Evolutionary conservation across 2,797 vertebrate genomes (phyloP).

Genomic region (Poecilia wingei): DNA sequence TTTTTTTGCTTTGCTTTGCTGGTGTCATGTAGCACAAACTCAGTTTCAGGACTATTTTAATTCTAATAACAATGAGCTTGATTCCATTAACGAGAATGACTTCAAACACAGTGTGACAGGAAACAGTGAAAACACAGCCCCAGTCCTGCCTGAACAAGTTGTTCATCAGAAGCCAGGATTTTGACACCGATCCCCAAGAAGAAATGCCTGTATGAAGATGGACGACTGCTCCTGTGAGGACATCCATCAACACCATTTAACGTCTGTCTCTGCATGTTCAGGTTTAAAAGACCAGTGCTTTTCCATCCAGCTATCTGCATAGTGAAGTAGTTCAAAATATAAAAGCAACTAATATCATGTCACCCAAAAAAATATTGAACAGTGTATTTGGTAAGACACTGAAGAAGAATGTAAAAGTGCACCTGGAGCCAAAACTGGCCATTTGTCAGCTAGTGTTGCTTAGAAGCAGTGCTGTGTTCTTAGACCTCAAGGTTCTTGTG

Average conservation of each 20-base stretch:
- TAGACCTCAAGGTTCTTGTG: conserved; percentile 2
- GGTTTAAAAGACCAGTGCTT: conserved; percentile 27
- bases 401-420: conserved; percentile 6
- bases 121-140: conserved; percentile 40
- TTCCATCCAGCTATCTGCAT: conserved; percentile 10
- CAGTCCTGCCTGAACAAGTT: conserved; percentile 74
- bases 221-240: conserved; percentile 61
- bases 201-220: conserved; percentile 73
- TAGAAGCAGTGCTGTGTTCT: conserved; percentile 38
- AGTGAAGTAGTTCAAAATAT: conserved; percentile 14
- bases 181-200: conserved; percentile 76
- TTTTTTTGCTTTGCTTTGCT: too few species aligned
- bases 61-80: conserved; percentile 1
- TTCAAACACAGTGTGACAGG: conserved; percentile 29
- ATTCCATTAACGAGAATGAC: conserved; percentile 10
- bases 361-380: conserved; percentile 40
- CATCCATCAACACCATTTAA: conserved; percentile 77
- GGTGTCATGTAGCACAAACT: too few species aligned
- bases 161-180: conserved; percentile 69
- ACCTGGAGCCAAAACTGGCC: conserved; percentile 27
- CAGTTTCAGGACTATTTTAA: not conserved
- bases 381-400: conserved; percentile 33
- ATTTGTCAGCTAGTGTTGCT: conserved; percentile 56
- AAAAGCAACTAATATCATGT: conserved; percentile 50
- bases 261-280: conserved; percentile 71